phyloP scores from a whole-genome alignment of 2,888 invertebrate species.

The Slavum lentiscoides region DNA sequence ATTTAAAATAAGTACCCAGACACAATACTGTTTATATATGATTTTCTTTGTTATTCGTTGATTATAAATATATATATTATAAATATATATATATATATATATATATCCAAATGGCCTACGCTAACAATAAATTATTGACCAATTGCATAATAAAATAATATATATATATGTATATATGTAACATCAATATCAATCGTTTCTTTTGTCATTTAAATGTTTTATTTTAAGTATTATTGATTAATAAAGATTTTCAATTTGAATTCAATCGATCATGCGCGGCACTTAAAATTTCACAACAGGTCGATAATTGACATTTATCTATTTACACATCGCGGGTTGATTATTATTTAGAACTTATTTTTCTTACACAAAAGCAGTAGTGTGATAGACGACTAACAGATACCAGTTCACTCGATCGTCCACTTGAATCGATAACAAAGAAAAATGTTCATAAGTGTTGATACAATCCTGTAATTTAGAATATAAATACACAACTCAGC shows the following conservation, averaged over 20 bases:
- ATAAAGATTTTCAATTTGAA: constrained; percentile 3
- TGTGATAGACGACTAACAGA: neutral
- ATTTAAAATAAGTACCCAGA: neutral
- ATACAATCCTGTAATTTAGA: neutral
- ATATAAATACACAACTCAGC: neutral
- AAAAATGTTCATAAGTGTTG: neutral
- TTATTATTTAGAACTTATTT: neutral
- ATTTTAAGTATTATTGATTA: constrained; percentile 3
- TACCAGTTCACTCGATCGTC: neutral
- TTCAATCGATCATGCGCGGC: neutral
- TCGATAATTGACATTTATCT: constrained; percentile 8
- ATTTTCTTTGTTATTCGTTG: neutral
- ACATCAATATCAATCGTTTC: neutral
- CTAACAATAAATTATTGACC: constrained; percentile 16
- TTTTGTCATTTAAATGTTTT: constrained; percentile 7
- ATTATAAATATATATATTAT: neutral
- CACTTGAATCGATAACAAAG: neutral
- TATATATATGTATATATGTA: neutral
- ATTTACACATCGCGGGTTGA: neutral
- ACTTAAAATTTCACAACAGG: constrained; percentile 29
- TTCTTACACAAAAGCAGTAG: neutral
- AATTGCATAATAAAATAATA: neutral
- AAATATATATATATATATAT: neutral
- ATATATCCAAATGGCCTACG: neutral
- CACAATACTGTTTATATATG: neutral